phyloP scores from a whole-genome alignment of 2,888 invertebrate species.

The Coronaproctus castanopsis region DNA sequence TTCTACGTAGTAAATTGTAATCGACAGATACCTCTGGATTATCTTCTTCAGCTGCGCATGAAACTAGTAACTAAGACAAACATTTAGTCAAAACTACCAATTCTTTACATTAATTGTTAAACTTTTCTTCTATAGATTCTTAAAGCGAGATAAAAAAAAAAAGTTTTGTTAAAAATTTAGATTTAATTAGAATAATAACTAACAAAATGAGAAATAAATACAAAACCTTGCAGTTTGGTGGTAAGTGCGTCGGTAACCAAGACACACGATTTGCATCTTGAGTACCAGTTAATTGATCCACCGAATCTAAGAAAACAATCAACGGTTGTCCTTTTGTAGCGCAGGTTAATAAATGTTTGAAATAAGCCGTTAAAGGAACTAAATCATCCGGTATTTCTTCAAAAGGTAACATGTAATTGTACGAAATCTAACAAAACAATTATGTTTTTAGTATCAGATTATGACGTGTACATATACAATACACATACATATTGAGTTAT shows the following conservation, averaged over 20 bases:
- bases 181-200: too few relatives aligned
- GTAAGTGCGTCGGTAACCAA: constrained; percentile 83
- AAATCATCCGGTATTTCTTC: constrained; percentile 90
- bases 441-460: not conserved
- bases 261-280: constrained; percentile 88
- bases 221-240: constrained; percentile 69
- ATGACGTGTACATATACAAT: too few relatives aligned
- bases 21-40: constrained; percentile 73
- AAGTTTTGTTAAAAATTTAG: too few relatives aligned
- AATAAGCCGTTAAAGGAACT: constrained; percentile 84
- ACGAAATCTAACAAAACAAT: constrained; percentile 46
- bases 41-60: constrained; percentile 68
- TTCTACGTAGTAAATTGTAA: constrained; percentile 60
- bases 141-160: too few relatives aligned
- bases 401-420: constrained; percentile 75
- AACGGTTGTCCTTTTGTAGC: constrained; percentile 67
- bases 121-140: too few relatives aligned
- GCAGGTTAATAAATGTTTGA: constrained; percentile 74
- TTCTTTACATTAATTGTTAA: too few relatives aligned
- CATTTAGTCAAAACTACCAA: too few relatives aligned
- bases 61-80: constrained; percentile 79
- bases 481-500: too few relatives aligned
- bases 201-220: too few relatives aligned
- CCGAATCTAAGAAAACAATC: constrained; percentile 79
- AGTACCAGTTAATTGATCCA: constrained; percentile 87